Conservation (phyloP, 1,140 invertebrate species). For the Drosophila grimshawi region DNA sequence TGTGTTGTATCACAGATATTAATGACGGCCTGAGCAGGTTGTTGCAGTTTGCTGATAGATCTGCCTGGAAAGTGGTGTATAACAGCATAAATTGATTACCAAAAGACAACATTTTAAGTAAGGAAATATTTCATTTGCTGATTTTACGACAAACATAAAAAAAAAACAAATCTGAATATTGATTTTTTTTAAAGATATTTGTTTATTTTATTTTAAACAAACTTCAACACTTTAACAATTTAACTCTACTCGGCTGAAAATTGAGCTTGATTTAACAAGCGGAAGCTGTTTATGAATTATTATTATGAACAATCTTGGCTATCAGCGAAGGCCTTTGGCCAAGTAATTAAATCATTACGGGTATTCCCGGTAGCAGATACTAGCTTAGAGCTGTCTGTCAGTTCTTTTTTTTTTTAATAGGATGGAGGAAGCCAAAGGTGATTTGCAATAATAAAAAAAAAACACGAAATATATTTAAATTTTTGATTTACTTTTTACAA, state of each 20-base stretch:
- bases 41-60: not conserved
- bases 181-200: too few species aligned
- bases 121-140: too few species aligned
- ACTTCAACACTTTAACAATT: not conserved
- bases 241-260: not conserved
- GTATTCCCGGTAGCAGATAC: not conserved
- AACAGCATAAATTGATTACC: not conserved
- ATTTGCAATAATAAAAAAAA: too few species aligned
- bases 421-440: not conserved
- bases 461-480: not conserved
- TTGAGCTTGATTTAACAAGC: not conserved
- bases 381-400: not conserved
- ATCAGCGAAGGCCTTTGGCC: not conserved
- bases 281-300: not conserved
- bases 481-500: not conserved
- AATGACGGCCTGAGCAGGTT: conserved; percentile 1
- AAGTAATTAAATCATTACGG: not conserved
- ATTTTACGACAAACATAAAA: too few species aligned
- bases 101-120: not conserved
- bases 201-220: too few species aligned
- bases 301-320: not conserved
- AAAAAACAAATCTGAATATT: too few species aligned
- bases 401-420: not conserved
- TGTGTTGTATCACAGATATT: conserved; percentile 7
- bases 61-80: conserved; percentile 3